Evolutionary conservation across 92 coral and sea anemone genomes (phyloP).

Genomic region (Phenganax subtilis): DNA sequence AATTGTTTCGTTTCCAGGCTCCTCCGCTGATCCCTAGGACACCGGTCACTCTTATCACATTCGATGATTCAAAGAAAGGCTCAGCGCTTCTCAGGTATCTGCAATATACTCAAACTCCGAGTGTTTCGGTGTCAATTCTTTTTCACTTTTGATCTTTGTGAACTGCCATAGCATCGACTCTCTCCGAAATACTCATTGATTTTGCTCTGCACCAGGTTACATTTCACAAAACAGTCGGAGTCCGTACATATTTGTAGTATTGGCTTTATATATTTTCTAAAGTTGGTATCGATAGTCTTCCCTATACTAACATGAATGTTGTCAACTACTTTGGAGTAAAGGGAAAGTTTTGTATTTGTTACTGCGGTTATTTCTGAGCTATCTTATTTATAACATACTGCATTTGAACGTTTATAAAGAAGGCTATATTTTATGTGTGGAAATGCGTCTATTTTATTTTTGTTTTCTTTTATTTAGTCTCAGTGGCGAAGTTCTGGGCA

Average conservation of each 20-base stretch:
- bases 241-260: too few species aligned
- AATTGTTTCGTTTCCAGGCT: constrained; percentile 37
- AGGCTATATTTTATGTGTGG: not conserved
- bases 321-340: not conserved
- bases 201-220: too few species aligned
- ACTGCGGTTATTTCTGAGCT: too few species aligned
- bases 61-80: constrained; percentile 74
- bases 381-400: too few species aligned
- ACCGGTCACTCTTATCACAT: constrained; percentile 77
- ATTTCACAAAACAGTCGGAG: too few species aligned
- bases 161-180: too few species aligned
- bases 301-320: not conserved
- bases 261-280: too few species aligned
- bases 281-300: too few species aligned
- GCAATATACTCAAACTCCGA: not conserved
- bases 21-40: constrained; percentile 83
- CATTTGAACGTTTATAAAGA: too few species aligned
- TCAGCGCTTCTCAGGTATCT: constrained; percentile 72
- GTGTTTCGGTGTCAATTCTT: not conserved
- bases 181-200: too few species aligned
- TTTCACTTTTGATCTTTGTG: not conserved
- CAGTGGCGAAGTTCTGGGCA: constrained; percentile 92
- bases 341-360: too few species aligned
- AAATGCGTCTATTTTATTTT: not conserved
- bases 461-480: constrained; percentile 45